Percentiles rank a stretch among this genome's conserved stretches.
Conservation (phyloP, 2,797 vertebrate genomes). For the Eurystomus glaucurus region DNA sequence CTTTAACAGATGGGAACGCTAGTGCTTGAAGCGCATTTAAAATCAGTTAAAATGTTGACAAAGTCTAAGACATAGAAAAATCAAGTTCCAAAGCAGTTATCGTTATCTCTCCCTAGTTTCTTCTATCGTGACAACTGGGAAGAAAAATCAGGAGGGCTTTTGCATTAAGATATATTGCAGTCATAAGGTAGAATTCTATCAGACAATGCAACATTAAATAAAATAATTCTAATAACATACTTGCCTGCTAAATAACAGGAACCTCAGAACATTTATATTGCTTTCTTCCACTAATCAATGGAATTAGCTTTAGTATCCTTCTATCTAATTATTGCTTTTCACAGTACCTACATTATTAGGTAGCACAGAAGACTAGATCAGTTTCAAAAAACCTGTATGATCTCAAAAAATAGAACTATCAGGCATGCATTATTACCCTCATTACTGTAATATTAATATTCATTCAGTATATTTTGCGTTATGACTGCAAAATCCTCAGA, state of each 20-base stretch:
- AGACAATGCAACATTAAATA: conserved; percentile 15
- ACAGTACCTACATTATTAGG: conserved; percentile 64
- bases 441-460: conserved; percentile 27
- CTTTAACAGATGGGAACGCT: neutral
- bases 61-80: neutral
- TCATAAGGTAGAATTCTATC: neutral
- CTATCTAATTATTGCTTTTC: conserved; percentile 59
- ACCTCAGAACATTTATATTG: conserved; percentile 11
- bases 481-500: neutral
- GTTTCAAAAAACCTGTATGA: neutral
- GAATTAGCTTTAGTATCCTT: conserved; percentile 55
- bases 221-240: conserved; percentile 28
- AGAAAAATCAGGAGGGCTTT: conserved; percentile 24
- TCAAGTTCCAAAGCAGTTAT: neutral
- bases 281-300: conserved; percentile 53
- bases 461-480: neutral
- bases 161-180: neutral
- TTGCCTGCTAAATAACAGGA: conserved; percentile 29
- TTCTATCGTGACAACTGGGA: neutral
- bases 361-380: conserved; percentile 22
- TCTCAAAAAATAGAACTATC: neutral
- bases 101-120: neutral
- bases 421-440: neutral
- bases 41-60: neutral
- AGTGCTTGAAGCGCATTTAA: neutral